phyloP scores from a whole-genome alignment of 1,140 invertebrate species.

The Pissodes strobi region DNA sequence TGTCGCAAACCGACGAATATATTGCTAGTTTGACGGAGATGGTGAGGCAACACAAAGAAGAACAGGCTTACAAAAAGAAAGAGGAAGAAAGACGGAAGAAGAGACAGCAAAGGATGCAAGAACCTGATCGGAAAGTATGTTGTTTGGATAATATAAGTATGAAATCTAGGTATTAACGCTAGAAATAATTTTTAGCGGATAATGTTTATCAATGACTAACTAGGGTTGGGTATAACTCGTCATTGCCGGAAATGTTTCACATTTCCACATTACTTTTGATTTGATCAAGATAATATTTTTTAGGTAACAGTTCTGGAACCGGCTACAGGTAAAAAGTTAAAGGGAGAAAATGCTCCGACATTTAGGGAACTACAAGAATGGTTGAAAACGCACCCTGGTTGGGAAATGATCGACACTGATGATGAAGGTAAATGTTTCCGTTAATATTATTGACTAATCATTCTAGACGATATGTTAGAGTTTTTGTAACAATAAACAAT shows the following conservation, averaged over 20 bases:
- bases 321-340: constrained; percentile 81
- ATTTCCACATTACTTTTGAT: too few species aligned
- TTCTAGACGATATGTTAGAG: constrained; percentile 13
- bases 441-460: constrained; percentile 57
- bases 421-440: constrained; percentile 58
- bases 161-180: too few species aligned
- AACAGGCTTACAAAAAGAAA: constrained; percentile 82
- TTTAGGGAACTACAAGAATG: constrained; percentile 85
- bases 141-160: too few species aligned
- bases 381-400: constrained; percentile 82
- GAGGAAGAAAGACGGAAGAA: constrained; percentile 81
- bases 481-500: too few species aligned
- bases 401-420: constrained; percentile 81
- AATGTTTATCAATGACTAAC: too few species aligned
- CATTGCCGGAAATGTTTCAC: background rate
- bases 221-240: background rate
- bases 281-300: background rate
- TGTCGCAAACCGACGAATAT: constrained; percentile 98
- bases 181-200: too few species aligned
- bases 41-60: constrained; percentile 92
- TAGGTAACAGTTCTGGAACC: constrained; percentile 78
- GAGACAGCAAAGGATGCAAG: constrained; percentile 39
- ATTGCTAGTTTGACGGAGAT: constrained; percentile 95
- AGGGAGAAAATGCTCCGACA: constrained; percentile 89
- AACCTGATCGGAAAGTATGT: constrained; percentile 36